A percentile compares a stretch with the other conserved stretches of the same genome.
phyloP scores from a whole-genome alignment of 2,888 invertebrate species.

The Drosophila hamatofila region DNA sequence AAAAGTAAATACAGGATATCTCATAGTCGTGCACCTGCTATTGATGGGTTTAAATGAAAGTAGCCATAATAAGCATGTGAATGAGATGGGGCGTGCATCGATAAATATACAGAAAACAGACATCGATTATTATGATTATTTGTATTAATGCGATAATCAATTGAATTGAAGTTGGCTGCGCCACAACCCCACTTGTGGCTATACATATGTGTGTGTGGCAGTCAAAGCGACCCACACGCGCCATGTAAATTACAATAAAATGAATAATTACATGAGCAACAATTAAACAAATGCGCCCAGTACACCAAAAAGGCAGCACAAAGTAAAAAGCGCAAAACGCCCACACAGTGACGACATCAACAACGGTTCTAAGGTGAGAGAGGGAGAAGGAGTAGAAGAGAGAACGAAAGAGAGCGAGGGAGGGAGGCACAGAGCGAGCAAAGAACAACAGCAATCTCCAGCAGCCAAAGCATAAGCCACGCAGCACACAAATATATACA shows the following conservation, averaged over 20 bases:
- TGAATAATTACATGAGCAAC: constrained; percentile 63
- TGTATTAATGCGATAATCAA: constrained; percentile 19
- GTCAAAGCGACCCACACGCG: constrained; percentile 35
- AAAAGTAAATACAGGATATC: not conserved
- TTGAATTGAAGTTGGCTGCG: constrained; percentile 27
- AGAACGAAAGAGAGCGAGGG: not conserved
- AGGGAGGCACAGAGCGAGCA: not conserved
- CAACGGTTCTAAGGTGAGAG: constrained; percentile 24
- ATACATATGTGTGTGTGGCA: constrained; percentile 1
- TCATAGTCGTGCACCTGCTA: constrained; percentile 3
- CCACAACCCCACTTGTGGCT: not conserved
- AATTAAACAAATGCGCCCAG: constrained; percentile 53
- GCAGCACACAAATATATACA: constrained; percentile 9
- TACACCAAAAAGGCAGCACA: constrained; percentile 57
- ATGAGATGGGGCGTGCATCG: constrained; percentile 13
- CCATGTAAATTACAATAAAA: constrained; percentile 41
- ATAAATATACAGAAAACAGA: constrained; percentile 8
- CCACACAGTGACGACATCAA: constrained; percentile 57
- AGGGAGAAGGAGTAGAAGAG: not conserved
- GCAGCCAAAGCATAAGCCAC: constrained; percentile 41
- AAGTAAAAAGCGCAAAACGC: constrained; percentile 49
- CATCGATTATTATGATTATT: constrained; percentile 19
- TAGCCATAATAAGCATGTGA: constrained; percentile 24
- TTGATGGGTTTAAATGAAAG: constrained; percentile 47
- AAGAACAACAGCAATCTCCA: constrained; percentile 23